These are phyloP conservation scores for Serripes groenlandicus DNA, from an alignment of 2,888 invertebrate genomes.

Conservation along the genomic window DNA sequence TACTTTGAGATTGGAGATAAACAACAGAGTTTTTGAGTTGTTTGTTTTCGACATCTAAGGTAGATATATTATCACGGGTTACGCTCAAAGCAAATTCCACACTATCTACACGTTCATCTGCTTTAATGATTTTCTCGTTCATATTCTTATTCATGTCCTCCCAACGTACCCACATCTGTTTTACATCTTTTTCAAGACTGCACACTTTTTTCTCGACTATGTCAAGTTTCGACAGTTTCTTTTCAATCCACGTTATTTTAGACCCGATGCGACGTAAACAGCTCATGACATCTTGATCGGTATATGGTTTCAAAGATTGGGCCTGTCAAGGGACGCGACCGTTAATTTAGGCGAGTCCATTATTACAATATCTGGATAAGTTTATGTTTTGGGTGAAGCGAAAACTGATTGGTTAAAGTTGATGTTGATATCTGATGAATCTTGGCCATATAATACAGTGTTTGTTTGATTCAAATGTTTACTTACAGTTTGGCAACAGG, in stretches of 20 bases:
- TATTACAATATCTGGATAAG: too few species aligned
- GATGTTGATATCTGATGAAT: too few species aligned
- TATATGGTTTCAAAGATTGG: too few species aligned
- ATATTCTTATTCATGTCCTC: constrained; percentile 25
- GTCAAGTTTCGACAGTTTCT: not conserved
- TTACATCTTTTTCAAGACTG: constrained; percentile 1
- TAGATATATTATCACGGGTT: constrained; percentile 3
- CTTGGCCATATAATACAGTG: too few species aligned
- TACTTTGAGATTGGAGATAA: constrained; percentile 32
- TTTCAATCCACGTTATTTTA: not conserved
- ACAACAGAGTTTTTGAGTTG: constrained; percentile 13
- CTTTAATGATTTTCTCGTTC: constrained; percentile 8
- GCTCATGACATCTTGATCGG: too few species aligned
- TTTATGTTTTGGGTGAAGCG: too few species aligned
- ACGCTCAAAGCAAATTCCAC: constrained; percentile 12
- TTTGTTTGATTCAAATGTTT: too few species aligned
- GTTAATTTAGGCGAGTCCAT: too few species aligned
- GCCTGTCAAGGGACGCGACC: too few species aligned
- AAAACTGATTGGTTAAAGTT: too few species aligned
- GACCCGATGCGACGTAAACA: not conserved
- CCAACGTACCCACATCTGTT: not conserved
- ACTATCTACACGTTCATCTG: constrained; percentile 16
- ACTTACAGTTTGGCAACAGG: too few species aligned
- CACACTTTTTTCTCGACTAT: constrained; percentile 6
- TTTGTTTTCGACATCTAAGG: constrained; percentile 24